Conservation (phyloP, 2,888 invertebrate species). For the Sinelater perroti region DNA sequence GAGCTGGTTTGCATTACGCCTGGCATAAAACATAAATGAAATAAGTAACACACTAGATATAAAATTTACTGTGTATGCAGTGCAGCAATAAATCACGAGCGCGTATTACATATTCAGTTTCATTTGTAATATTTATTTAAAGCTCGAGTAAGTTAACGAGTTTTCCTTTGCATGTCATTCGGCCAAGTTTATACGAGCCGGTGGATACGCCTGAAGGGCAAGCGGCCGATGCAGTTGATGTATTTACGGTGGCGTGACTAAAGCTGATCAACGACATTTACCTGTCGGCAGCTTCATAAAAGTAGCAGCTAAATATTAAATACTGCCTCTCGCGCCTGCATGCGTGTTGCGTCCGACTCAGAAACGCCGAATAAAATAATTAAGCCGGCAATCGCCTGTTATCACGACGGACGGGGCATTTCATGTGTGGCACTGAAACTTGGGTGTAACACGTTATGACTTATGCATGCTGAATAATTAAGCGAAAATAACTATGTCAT, state of each 20-base stretch:
- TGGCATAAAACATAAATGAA: no score
- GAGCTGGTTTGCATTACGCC: no score
- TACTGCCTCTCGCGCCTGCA: constrained; percentile 40
- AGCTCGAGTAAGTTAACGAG: constrained; percentile 17
- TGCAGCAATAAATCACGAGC: background rate
- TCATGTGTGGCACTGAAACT: no score
- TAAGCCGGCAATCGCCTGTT: constrained; percentile 29
- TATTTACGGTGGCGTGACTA: constrained; percentile 52
- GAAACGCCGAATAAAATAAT: constrained; percentile 36
- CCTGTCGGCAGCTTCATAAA: constrained; percentile 54
- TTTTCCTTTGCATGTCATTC: constrained; percentile 30
- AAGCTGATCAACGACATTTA: constrained; percentile 52
- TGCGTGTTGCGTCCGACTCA: constrained; percentile 33
- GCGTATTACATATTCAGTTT: background rate
- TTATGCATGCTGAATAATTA: background rate
- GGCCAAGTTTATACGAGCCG: constrained; percentile 27
- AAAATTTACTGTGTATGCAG: background rate
- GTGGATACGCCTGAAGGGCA: constrained; percentile 51
- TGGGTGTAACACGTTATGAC: no score
- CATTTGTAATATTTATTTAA: constrained; percentile 2
- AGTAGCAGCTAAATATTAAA: constrained; percentile 49
- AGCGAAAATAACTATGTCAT: no score
- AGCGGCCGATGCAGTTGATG: constrained; percentile 50
- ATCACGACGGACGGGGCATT: constrained; percentile 26
- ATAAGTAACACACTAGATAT: no score